Base-by-base conservation (phyloP, 2,888 invertebrate genomes). In the Drosophila demipolita region DNA sequence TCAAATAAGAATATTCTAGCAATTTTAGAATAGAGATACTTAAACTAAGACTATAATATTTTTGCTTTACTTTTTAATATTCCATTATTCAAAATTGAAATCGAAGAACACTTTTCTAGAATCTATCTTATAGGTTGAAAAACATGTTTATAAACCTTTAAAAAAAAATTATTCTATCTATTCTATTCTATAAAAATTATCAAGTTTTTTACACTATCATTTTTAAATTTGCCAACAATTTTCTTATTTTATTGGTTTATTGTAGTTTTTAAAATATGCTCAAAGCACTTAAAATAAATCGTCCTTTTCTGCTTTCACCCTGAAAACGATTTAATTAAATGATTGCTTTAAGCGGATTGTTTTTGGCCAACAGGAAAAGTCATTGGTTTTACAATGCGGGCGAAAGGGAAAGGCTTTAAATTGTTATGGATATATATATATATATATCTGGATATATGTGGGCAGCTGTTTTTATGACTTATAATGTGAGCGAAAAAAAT, bases 381-480 rank as follows among this genome's bases (percentile, higher is more conserved):
- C 59, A 58, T 26, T 45, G 42, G 49, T 40, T 48, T 58, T 9
- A 20, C 40, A 49, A 80, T 90, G 88, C 83, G 83, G 88, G 88
- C 32, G 38, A 11, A 15, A 7, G 23, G 33, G 20, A n/a, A 32
- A 29, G 32, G 15, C 1, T 61, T 61, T 57, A 59, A 73, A 64
- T 49, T 11, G 11, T 6, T 54, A 23, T 35, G 35, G 23, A 15
- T 53, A 33, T 53, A 33, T 12, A 12, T n/a, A 33, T 15, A 9
- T 53, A 53, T 23, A 36, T 36, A 36, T 54, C 1, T 26, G 3
- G 11, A 45, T 50, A 61, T 72, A 82, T 85, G 83, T 83, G 89
- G 90, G 86, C 87, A 87, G 90, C 90, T 87, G 87, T 79, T 86
- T 90, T 87, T 87, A 90, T 86, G 87, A 81, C 80, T 89, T 72